Conservation (phyloP, 2,888 invertebrate genomes). For the Ophonus ardosiacus region DNA sequence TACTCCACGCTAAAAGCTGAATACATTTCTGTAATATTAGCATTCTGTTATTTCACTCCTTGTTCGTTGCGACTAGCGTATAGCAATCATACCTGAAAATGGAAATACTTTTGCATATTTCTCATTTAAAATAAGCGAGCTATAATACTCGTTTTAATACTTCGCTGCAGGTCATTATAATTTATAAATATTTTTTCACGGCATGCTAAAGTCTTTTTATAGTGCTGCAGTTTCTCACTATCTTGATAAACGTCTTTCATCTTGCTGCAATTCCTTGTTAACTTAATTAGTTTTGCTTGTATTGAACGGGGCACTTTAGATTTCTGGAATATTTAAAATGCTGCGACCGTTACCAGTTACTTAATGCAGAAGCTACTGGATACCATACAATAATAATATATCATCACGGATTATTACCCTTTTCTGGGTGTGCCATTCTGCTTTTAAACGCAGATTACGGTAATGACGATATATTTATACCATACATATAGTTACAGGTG, state of each 20-base stretch:
- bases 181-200: constrained; percentile 9
- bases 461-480: too few species aligned
- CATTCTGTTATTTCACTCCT: constrained; percentile 31
- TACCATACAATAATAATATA: neutral
- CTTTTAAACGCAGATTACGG: too few species aligned
- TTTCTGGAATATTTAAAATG: constrained; percentile 15
- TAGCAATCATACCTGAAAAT: constrained; percentile 12
- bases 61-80: neutral
- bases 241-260: constrained; percentile 28
- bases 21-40: constrained; percentile 22
- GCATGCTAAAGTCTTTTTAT: constrained; percentile 24
- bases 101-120: constrained; percentile 19
- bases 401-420: neutral
- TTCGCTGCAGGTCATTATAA: neutral
- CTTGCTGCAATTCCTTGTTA: constrained; percentile 6
- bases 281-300: constrained; percentile 26
- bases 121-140: neutral
- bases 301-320: constrained; percentile 4
- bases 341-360: neutral
- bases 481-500: too few species aligned
- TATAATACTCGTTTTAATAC: constrained; percentile 6
- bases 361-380: neutral
- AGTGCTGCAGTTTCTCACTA: neutral
- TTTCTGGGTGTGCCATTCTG: too few species aligned
- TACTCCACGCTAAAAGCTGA: constrained; percentile 27